Percentiles rank a stretch among this genome's conserved stretches.
These are phyloP conservation scores for Drosophila ironensis DNA, from an alignment of 1,140 invertebrate genomes.

Conservation along the genomic window DNA sequence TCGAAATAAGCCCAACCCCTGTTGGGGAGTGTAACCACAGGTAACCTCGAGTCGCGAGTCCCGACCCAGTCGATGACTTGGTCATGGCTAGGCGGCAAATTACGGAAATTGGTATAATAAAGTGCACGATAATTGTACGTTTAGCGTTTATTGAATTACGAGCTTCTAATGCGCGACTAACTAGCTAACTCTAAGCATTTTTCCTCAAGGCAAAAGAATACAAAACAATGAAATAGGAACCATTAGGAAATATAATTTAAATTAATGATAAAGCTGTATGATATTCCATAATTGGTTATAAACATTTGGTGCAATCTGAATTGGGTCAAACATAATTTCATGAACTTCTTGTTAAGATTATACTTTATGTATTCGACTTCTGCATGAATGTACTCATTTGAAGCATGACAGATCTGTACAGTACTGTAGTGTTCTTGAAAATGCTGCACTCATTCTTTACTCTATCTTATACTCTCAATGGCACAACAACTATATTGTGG, in stretches of 20 bases:
- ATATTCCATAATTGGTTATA: too few relatives aligned
- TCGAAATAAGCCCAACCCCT: not conserved
- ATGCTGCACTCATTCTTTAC: too few relatives aligned
- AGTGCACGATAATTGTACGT: conserved; percentile 80
- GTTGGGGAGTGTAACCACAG: conserved; percentile 56
- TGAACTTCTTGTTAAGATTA: too few relatives aligned
- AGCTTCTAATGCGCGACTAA: conserved; percentile 74
- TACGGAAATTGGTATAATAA: conserved; percentile 79
- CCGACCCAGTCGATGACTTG: conserved; percentile 30
- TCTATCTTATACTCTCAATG: too few relatives aligned
- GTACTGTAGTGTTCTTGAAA: too few relatives aligned
- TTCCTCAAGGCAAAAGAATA: not conserved
- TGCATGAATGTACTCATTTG: too few relatives aligned
- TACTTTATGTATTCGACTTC: too few relatives aligned
- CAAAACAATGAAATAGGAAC: not conserved
- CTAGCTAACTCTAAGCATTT: conserved; percentile 6
- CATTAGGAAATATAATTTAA: not conserved
- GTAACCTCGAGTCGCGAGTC: conserved; percentile 47
- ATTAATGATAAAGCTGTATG: too few relatives aligned
- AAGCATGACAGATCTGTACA: too few relatives aligned
- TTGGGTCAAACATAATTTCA: too few relatives aligned
- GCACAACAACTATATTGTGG: too few relatives aligned
- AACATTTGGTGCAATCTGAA: too few relatives aligned
- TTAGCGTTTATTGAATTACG: conserved; percentile 79
- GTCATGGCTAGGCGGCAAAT: conserved; percentile 71